Percentiles rank a stretch among this genome's conserved stretches.
phyloP scores from a whole-genome alignment of 53 echinoderm and acorn worm genomes.

The Astropecten irregularis region DNA sequence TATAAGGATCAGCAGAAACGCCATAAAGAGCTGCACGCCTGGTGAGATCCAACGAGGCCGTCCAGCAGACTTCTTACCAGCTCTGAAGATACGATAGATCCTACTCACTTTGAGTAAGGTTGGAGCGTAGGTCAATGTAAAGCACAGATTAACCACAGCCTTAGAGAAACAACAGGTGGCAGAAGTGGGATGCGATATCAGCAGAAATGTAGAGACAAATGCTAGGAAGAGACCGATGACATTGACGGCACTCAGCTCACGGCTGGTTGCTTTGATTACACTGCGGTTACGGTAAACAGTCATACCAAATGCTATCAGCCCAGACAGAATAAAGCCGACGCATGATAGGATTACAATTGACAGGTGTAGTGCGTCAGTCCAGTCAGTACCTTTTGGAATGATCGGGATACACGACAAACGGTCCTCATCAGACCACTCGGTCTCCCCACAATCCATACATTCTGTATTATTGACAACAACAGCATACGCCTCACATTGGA shows the following conservation, averaged over 20 bases:
- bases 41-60: constrained; percentile 55
- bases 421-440: constrained; percentile 17
- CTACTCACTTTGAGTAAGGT: constrained; percentile 35
- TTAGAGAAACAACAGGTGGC: constrained; percentile 15
- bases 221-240: constrained; percentile 54
- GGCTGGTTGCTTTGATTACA: constrained; percentile 67
- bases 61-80: constrained; percentile 44
- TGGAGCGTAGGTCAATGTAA: constrained; percentile 28
- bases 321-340: constrained; percentile 6
- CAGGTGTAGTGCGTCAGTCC: constrained; percentile 8
- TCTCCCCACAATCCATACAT: constrained; percentile 57
- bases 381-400: not conserved
- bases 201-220: not conserved
- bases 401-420: constrained; percentile 18
- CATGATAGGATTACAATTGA: constrained; percentile 1
- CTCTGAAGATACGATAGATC: constrained; percentile 53
- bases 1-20: not conserved
- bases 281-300: constrained; percentile 31
- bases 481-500: constrained; percentile 53
- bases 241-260: constrained; percentile 60
- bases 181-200: constrained; percentile 29
- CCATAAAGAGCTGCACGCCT: constrained; percentile 38
- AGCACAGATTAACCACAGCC: constrained; percentile 18
- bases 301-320: not conserved
- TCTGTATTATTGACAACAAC: constrained; percentile 37